phyloP scores from a whole-genome alignment of 2,888 invertebrate species.

The Halictus ligatus region DNA sequence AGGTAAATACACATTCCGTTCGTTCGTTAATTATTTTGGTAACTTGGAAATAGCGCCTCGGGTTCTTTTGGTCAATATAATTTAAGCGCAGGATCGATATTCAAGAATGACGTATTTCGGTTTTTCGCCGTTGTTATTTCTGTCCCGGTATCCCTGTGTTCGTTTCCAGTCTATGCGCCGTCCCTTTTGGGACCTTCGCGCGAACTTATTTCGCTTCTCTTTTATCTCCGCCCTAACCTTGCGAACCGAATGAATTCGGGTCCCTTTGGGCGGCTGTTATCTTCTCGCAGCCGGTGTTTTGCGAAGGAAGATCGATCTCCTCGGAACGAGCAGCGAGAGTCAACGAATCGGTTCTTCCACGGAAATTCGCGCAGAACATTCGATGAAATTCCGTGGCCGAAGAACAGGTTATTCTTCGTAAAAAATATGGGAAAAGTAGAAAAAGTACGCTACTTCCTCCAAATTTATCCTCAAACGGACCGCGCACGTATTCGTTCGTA shows the following conservation, averaged over 20 bases:
- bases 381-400: neutral
- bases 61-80: too few relatives aligned
- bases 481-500: too few relatives aligned
- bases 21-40: too few relatives aligned
- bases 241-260: slow-evolving; percentile 60
- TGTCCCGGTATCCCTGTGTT: slow-evolving; percentile 3
- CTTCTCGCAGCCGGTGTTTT: slow-evolving; percentile 48
- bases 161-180: slow-evolving; percentile 3
- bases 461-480: neutral
- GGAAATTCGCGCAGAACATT: neutral
- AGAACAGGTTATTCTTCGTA: neutral
- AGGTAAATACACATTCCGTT: too few relatives aligned
- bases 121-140: neutral
- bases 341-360: neutral
- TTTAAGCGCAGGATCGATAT: neutral
- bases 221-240: slow-evolving; percentile 8
- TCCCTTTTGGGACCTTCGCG: slow-evolving; percentile 41
- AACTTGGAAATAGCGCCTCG: too few relatives aligned
- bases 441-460: neutral
- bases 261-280: slow-evolving; percentile 59
- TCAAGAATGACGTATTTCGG: neutral
- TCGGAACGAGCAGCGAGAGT: neutral
- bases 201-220: slow-evolving; percentile 40
- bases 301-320: slow-evolving; percentile 32
- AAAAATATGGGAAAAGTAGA: neutral